phyloP scores from a whole-genome alignment of 2,113 vertebrate species.

The Tursiops truncatus region DNA sequence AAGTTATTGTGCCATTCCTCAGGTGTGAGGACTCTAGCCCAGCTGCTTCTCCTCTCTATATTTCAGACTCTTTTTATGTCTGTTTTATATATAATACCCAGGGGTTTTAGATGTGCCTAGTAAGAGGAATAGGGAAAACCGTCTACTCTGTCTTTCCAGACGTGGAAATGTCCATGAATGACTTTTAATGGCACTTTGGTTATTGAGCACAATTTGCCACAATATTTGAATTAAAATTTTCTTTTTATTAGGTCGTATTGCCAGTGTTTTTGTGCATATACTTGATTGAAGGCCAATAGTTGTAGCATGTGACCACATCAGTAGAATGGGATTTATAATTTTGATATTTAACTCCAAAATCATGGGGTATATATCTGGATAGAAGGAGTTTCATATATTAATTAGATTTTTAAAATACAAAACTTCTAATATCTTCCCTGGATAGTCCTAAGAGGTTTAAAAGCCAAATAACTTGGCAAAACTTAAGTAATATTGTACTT shows the following conservation, averaged over 20 bases:
- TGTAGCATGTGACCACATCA: slow-evolving; percentile 86
- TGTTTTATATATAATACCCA: background rate
- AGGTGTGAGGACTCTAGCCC: background rate
- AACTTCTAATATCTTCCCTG: background rate
- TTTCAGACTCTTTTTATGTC: background rate
- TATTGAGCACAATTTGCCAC: background rate
- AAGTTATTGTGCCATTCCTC: background rate
- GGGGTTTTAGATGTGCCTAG: background rate
- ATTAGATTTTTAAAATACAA: background rate
- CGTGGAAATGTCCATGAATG: background rate
- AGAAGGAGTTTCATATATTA: slow-evolving; percentile 88
- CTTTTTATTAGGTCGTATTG: slow-evolving; percentile 83
- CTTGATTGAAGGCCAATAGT: slow-evolving; percentile 89
- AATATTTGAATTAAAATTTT: background rate
- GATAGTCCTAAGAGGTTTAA: background rate
- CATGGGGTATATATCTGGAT: slow-evolving; percentile 87
- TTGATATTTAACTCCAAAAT: slow-evolving; percentile 88
- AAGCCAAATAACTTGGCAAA: background rate
- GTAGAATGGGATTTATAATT: slow-evolving; percentile 85
- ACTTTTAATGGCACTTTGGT: background rate
- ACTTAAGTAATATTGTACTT: background rate
- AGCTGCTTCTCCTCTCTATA: background rate
- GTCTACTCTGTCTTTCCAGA: background rate
- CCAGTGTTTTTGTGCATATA: slow-evolving; percentile 87
- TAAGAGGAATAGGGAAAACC: background rate